These are phyloP conservation scores for Dorcus parallelipipedus DNA, from an alignment of 2,888 invertebrate genomes.

Conservation along the genomic window DNA sequence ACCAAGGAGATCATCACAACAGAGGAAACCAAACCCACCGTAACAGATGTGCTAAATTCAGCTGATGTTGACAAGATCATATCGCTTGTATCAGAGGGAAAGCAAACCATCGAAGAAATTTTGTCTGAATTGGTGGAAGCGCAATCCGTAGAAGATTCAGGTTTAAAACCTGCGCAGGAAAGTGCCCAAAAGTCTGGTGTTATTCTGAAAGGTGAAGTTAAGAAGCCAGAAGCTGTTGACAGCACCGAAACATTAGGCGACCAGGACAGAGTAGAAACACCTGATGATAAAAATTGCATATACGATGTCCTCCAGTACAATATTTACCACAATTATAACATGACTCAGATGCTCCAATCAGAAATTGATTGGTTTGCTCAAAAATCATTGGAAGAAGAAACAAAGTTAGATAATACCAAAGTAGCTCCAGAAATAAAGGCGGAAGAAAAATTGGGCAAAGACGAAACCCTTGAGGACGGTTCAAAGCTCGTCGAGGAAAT, in stretches of 20 bases:
- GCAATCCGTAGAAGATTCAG: background rate
- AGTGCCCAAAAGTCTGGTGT: background rate
- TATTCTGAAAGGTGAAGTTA: background rate
- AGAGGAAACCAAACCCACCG: background rate
- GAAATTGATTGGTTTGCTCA: conserved; percentile 16
- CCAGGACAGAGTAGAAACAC: background rate
- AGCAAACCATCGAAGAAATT: conserved; percentile 9
- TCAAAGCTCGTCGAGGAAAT: background rate
- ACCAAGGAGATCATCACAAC: background rate
- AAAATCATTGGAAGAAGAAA: background rate
- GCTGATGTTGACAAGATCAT: conserved; percentile 5
- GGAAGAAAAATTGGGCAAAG: no score
- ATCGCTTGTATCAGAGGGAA: conserved; percentile 3
- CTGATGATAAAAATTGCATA: background rate
- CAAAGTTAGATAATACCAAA: background rate
- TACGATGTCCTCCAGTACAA: conserved; percentile 15
- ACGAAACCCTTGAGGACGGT: background rate
- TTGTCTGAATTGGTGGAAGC: conserved; percentile 3
- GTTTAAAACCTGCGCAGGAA: no score
- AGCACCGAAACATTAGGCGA: background rate
- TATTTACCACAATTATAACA: conserved; percentile 5
- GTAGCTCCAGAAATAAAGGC: background rate
- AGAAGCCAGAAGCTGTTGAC: background rate
- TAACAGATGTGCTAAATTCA: conserved; percentile 1
- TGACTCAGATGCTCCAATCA: conserved; percentile 12